Base-by-base conservation (phyloP, 2,113 vertebrate genomes). In the Microtus oregoni region DNA sequence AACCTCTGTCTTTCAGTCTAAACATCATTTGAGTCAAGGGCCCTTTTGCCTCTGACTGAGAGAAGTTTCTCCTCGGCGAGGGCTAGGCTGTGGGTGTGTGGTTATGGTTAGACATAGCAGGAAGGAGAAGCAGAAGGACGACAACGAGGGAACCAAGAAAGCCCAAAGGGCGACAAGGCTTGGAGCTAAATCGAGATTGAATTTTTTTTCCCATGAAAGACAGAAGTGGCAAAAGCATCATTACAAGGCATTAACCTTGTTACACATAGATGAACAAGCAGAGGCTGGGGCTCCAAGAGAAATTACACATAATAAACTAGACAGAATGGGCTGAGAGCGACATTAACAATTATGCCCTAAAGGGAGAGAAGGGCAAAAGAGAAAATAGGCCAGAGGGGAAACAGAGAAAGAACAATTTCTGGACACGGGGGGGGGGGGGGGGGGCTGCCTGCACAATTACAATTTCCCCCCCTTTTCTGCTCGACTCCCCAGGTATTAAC, bases 231-330 rank as follows among this genome's bases (percentile, higher is more conserved):
- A 97, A 98, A 97, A 94, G 96, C 96, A 89, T 98, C 97, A 97
- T 97, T 97, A 92, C 77, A 97, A 97, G 98, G 97, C 97, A 98
- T 93, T 98, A 98, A 98, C 98, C 97, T 98, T 95, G 95, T 98
- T 98, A 98, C 96, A 98, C 96, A 96, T 93, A 97, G 97, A 95
- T 58, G 97, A 98, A 97, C 97, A 98, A 97, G 98, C 98, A 97
- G 98, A 98, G 86, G 92, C 94, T 97, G 96, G 97, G 97, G 98
- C 98, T 98, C 97, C 97, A 97, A 97, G 98, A 97, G 97, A 98
- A 98, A 98, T 96, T 97, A 93, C 94, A 96, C 89, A n/a, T 98
- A 97, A 96, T 97, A 97, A 97, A 97, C 91, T 97, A 97, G 97
- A 93, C 94, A 96, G 95, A 97, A 95, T 96, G 94, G 96, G 95